phyloP scores from a whole-genome alignment of 2,113 vertebrate species.

The Tamias sibiricus region DNA sequence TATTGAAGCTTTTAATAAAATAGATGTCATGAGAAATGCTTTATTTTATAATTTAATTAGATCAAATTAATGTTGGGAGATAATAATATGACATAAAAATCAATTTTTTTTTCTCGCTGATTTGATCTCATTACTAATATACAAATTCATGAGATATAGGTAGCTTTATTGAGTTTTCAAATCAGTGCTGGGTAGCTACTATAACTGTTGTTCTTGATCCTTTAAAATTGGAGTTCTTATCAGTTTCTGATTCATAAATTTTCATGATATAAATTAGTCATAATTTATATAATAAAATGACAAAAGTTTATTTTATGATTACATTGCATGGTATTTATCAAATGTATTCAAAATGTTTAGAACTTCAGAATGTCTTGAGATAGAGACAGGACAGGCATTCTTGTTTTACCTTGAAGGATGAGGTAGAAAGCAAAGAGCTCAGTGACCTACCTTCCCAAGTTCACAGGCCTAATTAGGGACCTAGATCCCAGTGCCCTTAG shows the following conservation, averaged over 20 bases:
- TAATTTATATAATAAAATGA: neutral
- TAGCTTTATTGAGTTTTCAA: slow-evolving; percentile 27
- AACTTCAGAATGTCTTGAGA: neutral
- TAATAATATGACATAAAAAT: neutral
- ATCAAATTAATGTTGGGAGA: neutral
- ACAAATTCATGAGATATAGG: neutral
- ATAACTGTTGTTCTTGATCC: neutral
- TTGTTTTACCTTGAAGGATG: neutral
- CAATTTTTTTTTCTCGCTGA: neutral
- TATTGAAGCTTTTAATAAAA: slow-evolving; percentile 13
- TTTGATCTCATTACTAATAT: neutral
- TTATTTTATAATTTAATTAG: neutral
- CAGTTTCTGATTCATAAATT: neutral
- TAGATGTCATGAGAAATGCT: neutral
- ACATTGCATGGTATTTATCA: neutral
- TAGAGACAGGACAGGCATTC: neutral
- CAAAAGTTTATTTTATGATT: neutral
- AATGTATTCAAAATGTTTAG: neutral
- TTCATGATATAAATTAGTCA: neutral
- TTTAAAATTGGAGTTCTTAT: neutral
- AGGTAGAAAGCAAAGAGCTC: neutral
- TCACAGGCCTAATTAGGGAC: neutral
- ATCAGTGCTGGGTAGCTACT: neutral
- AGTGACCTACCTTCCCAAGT: neutral
- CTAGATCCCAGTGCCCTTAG: neutral